These are phyloP conservation scores for Goniozus legneri DNA, from an alignment of 1,140 invertebrate genomes.

Conservation along the genomic window DNA sequence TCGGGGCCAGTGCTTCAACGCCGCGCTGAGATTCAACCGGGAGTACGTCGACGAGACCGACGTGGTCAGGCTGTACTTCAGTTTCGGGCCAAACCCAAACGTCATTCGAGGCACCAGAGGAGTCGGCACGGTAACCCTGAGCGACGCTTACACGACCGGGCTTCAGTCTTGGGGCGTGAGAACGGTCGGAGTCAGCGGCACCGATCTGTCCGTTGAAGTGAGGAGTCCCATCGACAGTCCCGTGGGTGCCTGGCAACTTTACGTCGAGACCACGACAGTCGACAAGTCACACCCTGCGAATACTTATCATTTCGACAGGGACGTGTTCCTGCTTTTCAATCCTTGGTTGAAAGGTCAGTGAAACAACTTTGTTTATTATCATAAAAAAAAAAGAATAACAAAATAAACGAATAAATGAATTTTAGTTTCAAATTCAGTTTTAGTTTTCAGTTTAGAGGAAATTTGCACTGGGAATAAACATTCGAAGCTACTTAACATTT, in stretches of 20 bases:
- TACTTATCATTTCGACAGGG: constrained; percentile 33
- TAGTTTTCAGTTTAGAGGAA: too few species aligned
- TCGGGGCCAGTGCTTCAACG: constrained; percentile 56
- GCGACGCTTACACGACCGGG: constrained; percentile 32
- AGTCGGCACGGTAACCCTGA: constrained; percentile 29
- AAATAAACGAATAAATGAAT: not conserved
- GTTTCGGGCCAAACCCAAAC: constrained; percentile 44
- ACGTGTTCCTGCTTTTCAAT: constrained; percentile 78
- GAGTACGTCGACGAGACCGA: constrained; percentile 40
- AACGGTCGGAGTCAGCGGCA: constrained; percentile 26
- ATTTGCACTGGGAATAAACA: too few species aligned
- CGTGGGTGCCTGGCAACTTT: constrained; percentile 44
- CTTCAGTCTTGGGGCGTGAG: constrained; percentile 45
- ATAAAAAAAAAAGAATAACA: not conserved
- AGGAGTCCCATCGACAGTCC: constrained; percentile 47
- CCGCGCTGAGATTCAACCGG: constrained; percentile 54
- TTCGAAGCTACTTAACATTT: too few species aligned
- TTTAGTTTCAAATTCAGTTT: too few species aligned
- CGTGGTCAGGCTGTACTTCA: constrained; percentile 42
- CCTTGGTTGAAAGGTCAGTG: constrained; percentile 73
- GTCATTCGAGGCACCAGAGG: constrained; percentile 40
- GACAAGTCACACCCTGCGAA: constrained; percentile 23
- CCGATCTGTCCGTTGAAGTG: constrained; percentile 39
- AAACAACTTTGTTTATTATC: too few species aligned
- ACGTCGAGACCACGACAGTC: constrained; percentile 40